Evolutionary conservation across 1,140 invertebrate species (phyloP).

Genomic region (Drosophila chauvacae): DNA sequence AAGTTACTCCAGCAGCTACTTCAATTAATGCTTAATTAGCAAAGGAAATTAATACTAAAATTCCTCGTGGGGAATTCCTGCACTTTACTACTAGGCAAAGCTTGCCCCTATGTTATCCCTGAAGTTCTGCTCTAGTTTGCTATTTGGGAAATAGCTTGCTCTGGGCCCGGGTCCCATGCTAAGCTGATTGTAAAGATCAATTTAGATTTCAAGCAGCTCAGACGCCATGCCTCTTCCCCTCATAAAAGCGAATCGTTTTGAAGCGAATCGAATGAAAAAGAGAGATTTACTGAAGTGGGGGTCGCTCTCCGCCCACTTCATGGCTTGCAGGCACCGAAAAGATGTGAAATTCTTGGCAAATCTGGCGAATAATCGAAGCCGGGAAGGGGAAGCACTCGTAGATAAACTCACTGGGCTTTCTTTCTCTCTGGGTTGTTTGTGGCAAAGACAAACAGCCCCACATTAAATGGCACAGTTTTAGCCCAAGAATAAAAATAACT

Average conservation of each 20-base stretch:
- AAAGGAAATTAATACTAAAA: not conserved
- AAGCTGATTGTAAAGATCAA: conserved; percentile 23
- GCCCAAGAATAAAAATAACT: conserved; percentile 29
- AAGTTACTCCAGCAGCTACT: not conserved
- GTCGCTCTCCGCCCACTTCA: not conserved
- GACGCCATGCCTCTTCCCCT: not conserved
- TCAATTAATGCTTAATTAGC: not conserved
- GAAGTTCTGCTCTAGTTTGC: not conserved
- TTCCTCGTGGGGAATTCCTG: not conserved
- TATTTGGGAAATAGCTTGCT: not conserved
- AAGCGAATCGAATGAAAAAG: conserved; percentile 24
- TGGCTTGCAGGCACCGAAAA: conserved; percentile 6
- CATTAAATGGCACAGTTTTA: conserved; percentile 43
- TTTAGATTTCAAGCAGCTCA: conserved; percentile 14
- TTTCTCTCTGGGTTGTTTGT: conserved; percentile 42
- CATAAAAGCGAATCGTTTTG: conserved; percentile 7
- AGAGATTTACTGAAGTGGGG: conserved; percentile 4
- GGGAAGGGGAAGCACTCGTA: conserved; percentile 21
- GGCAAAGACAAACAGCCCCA: conserved; percentile 69
- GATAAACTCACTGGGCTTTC: conserved; percentile 38
- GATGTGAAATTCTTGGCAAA: conserved; percentile 40
- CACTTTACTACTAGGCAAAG: too few relatives aligned
- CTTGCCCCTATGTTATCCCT: not conserved
- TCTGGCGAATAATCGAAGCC: conserved; percentile 39
- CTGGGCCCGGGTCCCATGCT: not conserved